phyloP scores from a whole-genome alignment of 2,113 vertebrate species.

The Boleophthalmus pectinirostris region DNA sequence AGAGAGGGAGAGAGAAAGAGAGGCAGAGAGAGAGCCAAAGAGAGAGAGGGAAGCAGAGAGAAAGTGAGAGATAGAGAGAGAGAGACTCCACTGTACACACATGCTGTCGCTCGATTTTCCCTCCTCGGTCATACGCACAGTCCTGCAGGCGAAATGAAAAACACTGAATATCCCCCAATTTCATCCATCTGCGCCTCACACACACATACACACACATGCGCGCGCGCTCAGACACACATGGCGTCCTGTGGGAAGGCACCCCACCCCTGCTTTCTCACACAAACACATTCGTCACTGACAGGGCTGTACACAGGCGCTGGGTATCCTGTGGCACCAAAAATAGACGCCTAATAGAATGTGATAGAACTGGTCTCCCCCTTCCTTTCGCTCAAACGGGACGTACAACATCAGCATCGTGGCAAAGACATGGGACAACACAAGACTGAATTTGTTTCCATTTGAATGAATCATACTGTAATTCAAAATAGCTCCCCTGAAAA shows the following conservation, averaged over 20 bases:
- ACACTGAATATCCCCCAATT: conserved; percentile 52
- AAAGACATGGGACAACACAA: conserved; percentile 41
- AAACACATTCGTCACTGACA: conserved; percentile 74
- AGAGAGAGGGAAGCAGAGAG: not conserved
- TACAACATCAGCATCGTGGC: conserved; percentile 36
- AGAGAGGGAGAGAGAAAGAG: conserved; percentile 19
- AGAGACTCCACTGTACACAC: conserved; percentile 42
- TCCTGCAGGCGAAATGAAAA: conserved; percentile 53
- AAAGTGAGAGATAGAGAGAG: not conserved
- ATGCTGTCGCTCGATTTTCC: conserved; percentile 33
- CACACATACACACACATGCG: conserved; percentile 13
- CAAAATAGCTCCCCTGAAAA: conserved; percentile 30
- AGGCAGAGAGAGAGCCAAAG: conserved; percentile 14
- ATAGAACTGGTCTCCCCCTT: conserved; percentile 42
- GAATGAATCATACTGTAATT: conserved; percentile 58
- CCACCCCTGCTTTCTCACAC: conserved; percentile 65
- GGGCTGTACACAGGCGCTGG: conserved; percentile 60
- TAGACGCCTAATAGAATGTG: conserved; percentile 60
- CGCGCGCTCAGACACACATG: conserved; percentile 15
- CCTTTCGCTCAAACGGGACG: conserved; percentile 43
- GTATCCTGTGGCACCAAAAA: conserved; percentile 70
- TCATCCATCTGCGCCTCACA: conserved; percentile 45
- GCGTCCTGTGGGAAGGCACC: conserved; percentile 62
- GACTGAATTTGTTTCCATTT: conserved; percentile 52
- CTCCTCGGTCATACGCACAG: conserved; percentile 34